These are phyloP conservation scores for Phrynocephalus vlangalii DNA, from an alignment of 2,797 vertebrate genomes.

Conservation along the genomic window DNA sequence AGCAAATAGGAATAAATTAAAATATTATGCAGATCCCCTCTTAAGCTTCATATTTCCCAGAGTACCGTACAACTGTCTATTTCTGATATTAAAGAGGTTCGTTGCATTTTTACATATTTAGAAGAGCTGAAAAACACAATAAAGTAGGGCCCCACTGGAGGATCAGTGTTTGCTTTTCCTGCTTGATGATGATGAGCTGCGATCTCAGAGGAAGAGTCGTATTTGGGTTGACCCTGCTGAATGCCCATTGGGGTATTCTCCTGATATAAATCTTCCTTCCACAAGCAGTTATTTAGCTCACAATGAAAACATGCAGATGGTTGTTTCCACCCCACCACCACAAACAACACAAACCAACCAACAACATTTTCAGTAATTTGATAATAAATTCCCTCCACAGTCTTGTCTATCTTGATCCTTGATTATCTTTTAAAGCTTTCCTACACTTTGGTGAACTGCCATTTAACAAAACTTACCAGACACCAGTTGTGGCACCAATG, in stretches of 20 bases:
- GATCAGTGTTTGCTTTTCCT: background rate
- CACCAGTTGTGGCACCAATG: background rate
- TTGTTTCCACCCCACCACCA: background rate
- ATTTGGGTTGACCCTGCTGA: background rate
- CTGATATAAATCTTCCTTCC: background rate
- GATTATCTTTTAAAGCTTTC: background rate
- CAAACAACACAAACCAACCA: too few relatives aligned
- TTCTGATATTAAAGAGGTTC: background rate
- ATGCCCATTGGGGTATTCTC: background rate
- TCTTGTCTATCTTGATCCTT: background rate
- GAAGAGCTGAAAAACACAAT: background rate
- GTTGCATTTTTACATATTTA: background rate
- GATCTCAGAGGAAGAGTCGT: background rate
- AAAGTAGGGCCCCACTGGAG: background rate
- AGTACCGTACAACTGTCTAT: background rate
- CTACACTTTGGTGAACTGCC: background rate
- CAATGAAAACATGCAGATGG: background rate
- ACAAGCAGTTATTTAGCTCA: background rate
- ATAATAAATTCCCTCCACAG: background rate
- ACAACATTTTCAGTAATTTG: background rate
- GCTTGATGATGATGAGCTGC: background rate
- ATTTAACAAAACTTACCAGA: constrained; percentile 4
- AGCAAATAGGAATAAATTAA: background rate
- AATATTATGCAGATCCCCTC: background rate
- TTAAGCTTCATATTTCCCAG: background rate